A percentile compares a stretch with the other conserved stretches of the same genome.
Conservation (phyloP, 2,888 invertebrate genomes). For the Hetaerina titia region DNA sequence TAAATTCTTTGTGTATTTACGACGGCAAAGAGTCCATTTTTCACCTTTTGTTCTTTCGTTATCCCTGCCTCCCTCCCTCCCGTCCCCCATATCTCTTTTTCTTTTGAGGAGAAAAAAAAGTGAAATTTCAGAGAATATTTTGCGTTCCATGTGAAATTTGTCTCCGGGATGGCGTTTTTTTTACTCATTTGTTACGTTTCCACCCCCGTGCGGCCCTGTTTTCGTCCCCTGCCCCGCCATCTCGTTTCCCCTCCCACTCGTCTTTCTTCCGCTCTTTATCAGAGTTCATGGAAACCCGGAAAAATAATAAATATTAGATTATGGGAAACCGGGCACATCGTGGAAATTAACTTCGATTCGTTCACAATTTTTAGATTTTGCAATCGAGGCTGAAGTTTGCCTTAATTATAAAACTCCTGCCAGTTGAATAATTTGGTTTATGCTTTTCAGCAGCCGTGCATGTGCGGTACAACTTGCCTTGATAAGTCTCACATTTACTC, state of each 20-base stretch:
- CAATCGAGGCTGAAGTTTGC: no score
- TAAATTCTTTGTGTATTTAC: background rate
- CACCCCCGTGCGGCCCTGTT: background rate
- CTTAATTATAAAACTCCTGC: no score
- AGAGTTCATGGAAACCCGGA: no score
- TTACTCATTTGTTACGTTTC: background rate
- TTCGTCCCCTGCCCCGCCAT: background rate
- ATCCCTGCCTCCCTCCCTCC: background rate
- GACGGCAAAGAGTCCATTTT: background rate
- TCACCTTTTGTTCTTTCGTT: background rate
- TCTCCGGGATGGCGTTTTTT: background rate
- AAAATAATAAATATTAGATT: no score
- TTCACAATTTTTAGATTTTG: no score
- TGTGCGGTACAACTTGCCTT: no score
- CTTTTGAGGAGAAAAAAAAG: background rate
- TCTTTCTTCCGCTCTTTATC: background rate
- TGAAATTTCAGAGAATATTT: background rate
- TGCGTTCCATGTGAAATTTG: background rate
- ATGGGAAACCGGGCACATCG: no score
- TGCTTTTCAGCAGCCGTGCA: no score
- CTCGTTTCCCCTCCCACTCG: background rate
- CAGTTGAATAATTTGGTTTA: no score
- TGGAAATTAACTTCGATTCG: no score
- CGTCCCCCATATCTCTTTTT: background rate
- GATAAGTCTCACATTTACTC: no score